Conservation (phyloP, 2,797 vertebrate species). For the Lophius americanus region DNA sequence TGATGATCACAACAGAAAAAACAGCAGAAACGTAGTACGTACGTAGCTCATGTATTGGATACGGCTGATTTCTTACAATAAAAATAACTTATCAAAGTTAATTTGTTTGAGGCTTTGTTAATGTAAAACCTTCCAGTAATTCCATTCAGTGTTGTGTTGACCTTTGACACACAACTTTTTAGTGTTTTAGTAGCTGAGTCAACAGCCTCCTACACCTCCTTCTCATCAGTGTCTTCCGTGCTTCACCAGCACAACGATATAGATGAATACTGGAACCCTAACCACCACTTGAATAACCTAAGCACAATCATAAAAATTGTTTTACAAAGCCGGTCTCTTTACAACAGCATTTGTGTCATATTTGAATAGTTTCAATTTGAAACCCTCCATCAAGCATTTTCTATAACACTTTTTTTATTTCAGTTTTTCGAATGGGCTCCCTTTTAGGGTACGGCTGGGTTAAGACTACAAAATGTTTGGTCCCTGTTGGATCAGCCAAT, state of each 20-base stretch:
- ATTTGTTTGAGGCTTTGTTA: slow-evolving; percentile 6
- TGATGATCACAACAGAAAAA: slow-evolving; percentile 19
- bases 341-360: slow-evolving; percentile 1
- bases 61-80: neutral
- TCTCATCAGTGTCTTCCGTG: slow-evolving; percentile 13
- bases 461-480: too few species aligned
- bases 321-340: slow-evolving; percentile 15
- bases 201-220: slow-evolving; percentile 1
- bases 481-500: too few species aligned
- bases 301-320: slow-evolving; percentile 13
- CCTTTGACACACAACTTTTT: neutral
- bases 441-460: too few species aligned
- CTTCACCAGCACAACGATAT: neutral
- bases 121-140: neutral
- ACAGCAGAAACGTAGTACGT: slow-evolving; percentile 18
- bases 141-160: neutral
- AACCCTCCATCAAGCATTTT: slow-evolving; percentile 8
- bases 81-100: neutral
- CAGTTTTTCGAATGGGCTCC: too few species aligned
- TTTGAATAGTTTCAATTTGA: neutral
- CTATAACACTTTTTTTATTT: neutral
- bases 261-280: neutral
- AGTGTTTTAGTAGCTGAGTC: neutral
- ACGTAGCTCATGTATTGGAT: slow-evolving; percentile 13
- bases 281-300: neutral